Evolutionary conservation across 2,888 invertebrate genomes (phyloP), one percentile per base, ranked within the genome.

Genomic region (Brachypterus glaber): DNA sequence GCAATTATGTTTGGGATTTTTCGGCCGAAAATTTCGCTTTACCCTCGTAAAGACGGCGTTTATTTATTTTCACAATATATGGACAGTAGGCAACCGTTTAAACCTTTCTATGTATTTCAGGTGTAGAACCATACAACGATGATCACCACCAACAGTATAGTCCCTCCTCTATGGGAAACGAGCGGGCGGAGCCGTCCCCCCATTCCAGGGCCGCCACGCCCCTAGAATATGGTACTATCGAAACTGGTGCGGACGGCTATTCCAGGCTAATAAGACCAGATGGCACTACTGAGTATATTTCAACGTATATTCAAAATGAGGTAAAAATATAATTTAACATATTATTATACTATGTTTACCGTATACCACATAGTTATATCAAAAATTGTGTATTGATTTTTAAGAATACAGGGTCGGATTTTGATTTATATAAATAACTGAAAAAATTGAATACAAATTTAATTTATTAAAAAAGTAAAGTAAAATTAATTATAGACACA

Each of bases 141-240:
- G 49, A 43, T 37, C 50, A 48, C 27, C 53, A 53, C 31, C 57
- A 54, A 30, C 44, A 50, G 26, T 55, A 60, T 41, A 63, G 61
- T 52, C 63, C 63, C 49, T 62, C 64, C 55, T 51, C 62, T 55
- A 59, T 62, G 13, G 59, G 58, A 35, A 50, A 54, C 35, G 60
- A 60, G 40, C 61, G 61, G 59, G 59, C 60, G 48, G 60, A 56
- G 36, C 57, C 55, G n/a, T 63, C 63, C 11, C 64, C 64, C 54
- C 62, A 62, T 51, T 64, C 64, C 9, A 50, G 60, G 18, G 51
- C 57, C 16, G 51, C 51, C 52, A 60, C 63, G 52, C 60, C 62
- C 40, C 52, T 59, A 35, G 59, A 13, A 4, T 5, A 60, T 45
- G 58, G 59, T 39, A 40, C 57, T 25, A 62, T 60, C 46, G 39